Evolutionary conservation across 2,113 vertebrate genomes (phyloP), one percentile per base, ranked within the genome.

Genomic region (Dryoscopus gambensis): DNA sequence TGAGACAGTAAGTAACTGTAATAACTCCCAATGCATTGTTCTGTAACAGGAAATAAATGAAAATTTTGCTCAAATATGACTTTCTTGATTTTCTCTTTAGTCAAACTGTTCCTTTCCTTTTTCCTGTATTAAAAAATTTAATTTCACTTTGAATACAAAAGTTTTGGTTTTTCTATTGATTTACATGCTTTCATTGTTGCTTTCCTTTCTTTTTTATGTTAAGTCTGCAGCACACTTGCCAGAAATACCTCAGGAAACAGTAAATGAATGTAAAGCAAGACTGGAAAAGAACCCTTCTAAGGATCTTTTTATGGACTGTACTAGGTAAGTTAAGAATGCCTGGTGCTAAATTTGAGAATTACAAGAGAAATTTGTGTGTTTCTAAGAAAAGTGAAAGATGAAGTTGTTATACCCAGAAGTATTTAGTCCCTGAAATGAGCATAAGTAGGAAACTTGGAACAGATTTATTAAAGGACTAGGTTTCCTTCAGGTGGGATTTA

Each of bases 281-380:
- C 97, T 99, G 96, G 98, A 98, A 89, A 97, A 98, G 96, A 98
- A 92, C 85, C 98, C 98, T 47, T 98, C 98, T 96, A 99, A 98
- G 93, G 99, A 99, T 60, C 97, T 98, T 95, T 99, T 99, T 87
- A 97, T 98, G 87, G 98, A 98, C 70, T 99, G 99, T 94, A 97
- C 97, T 62, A 98, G 98, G 99, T 99, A 96, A 96, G 98, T 91
- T 79, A 31, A 62, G 62, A 28, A 15, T 57, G 24, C 13, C 6
- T 31, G 12, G 18, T 79, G 50, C 67, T 42, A 11, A 39, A 20
- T 18, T 7, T 52, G 23, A 42, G 12, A 35, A 80, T 53, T 42
- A 11, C 25, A 69, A 35, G 52, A 56, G 17, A 79, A 88, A 85
- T 69, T 10, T 1, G 0, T 65, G 8, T 47, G 12, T 53, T 73